Percentiles rank a stretch among this genome's conserved stretches.
These are phyloP conservation scores for Matsumurasca onukii DNA, from an alignment of 1,140 invertebrate genomes.

Conservation along the genomic window DNA sequence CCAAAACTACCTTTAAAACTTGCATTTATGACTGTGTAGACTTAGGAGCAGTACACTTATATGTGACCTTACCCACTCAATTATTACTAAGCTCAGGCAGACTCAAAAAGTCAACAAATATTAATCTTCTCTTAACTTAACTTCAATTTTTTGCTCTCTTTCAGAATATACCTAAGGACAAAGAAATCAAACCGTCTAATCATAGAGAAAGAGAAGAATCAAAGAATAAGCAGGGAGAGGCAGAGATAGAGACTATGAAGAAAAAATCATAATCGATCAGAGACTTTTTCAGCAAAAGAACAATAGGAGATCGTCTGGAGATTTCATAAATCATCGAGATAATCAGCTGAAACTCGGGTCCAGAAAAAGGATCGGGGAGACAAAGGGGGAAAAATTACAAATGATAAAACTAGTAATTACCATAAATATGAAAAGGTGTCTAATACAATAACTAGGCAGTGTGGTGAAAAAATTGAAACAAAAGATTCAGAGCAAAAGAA, in stretches of 20 bases:
- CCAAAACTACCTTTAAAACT: too few relatives aligned
- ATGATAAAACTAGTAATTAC: constrained; percentile 10
- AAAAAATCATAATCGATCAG: constrained; percentile 28
- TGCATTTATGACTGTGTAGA: too few relatives aligned
- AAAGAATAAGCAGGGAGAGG: constrained; percentile 33
- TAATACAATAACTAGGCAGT: neutral
- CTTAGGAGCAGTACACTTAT: too few relatives aligned
- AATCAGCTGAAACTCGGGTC: too few relatives aligned
- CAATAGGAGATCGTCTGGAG: constrained; percentile 28
- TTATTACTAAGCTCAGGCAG: too few relatives aligned
- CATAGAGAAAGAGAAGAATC: constrained; percentile 34
- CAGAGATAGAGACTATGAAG: constrained; percentile 34
- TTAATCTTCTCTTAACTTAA: too few relatives aligned
- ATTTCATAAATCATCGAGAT: too few relatives aligned
- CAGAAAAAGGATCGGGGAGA: too few relatives aligned
- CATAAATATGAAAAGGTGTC: constrained; percentile 1
- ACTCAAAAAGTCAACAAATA: too few relatives aligned
- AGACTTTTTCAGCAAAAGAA: constrained; percentile 32
- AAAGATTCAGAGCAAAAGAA: neutral
- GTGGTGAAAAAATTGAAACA: neutral
- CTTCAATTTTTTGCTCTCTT: neutral
- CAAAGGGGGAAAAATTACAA: neutral
- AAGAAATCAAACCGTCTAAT: constrained; percentile 34
- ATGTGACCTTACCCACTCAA: too few relatives aligned
- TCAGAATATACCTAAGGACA: constrained; percentile 33